Evolutionary conservation across 1,140 invertebrate genomes (phyloP), one percentile per base, ranked within the genome.

Genomic region (Hormaphis cornu): DNA sequence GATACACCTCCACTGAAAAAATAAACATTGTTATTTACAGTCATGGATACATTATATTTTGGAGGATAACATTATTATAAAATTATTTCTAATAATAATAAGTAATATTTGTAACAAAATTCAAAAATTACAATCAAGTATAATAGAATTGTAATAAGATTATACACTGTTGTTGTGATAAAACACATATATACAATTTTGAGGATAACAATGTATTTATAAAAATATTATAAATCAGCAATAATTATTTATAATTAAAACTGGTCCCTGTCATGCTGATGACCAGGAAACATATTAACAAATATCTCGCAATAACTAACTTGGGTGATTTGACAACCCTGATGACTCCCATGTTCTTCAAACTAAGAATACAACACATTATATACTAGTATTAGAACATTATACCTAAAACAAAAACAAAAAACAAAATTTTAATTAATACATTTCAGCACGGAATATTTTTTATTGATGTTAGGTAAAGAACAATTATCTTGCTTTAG

Each of bases 31-130:
- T 50, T 50, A 66, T 66, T 35, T 66, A 66, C 61, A 66, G 61
- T 66, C 61, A 66, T 66, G 61, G 61, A 66, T 33, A 66, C 59
- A 66, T 48, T 33, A 30, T 48, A 66, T 63, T 63, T 26, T 63
- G 44, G 61, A 28, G 44, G 50, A 66, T 66, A 66, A 66, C 61
- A 22, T 66, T 48, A 66, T 26, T 48, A 66, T 50, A 66, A 66
- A 66, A 66, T 66, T 66, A 66, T 66, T 48, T 66, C 61, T 66
- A 66, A 48, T n/a, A n/a, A n/a, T n/a, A n/a, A n/a, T 66, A 33
- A 63, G 42, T 63, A 66, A 66, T 66, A 66, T 66, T 50, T 66
- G 35, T 66, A 66, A 66, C 61, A 66, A 66, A 48, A 66, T 66
- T 66, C 33, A 46, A 48, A 48, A 30, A 48, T 48, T 66, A 33